phyloP scores from a whole-genome alignment of 2,797 vertebrate species.

The Gastrophryne carolinensis region DNA sequence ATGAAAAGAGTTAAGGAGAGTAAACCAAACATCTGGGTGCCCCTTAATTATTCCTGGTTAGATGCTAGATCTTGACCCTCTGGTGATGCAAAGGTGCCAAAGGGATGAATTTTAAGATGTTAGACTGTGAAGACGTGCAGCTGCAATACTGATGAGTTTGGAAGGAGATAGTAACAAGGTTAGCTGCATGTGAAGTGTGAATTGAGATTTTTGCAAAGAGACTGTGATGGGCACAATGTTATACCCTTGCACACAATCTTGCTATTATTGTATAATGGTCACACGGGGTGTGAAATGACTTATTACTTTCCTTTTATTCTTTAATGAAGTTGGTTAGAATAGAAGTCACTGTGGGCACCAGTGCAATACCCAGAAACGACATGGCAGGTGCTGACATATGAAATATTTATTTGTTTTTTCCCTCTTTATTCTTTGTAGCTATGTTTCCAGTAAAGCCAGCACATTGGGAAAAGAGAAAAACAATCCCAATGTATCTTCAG shows the following conservation, averaged over 20 bases:
- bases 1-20: conserved; percentile 63
- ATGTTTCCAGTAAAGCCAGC: conserved; percentile 32
- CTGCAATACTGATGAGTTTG: conserved; percentile 79
- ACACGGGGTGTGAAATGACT: conserved; percentile 82
- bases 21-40: conserved; percentile 80
- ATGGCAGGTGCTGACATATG: conserved; percentile 68
- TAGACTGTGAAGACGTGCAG: conserved; percentile 81
- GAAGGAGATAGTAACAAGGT: conserved; percentile 83
- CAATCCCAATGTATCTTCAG: conserved; percentile 21
- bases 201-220: conserved; percentile 88
- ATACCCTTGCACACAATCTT: conserved; percentile 80
- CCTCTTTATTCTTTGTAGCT: conserved; percentile 1
- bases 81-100: conserved; percentile 81
- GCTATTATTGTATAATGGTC: conserved; percentile 78
- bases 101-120: conserved; percentile 87
- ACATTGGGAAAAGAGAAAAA: conserved; percentile 22
- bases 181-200: conserved; percentile 87
- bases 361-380: conserved; percentile 60
- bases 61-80: conserved; percentile 79
- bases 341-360: conserved; percentile 64
- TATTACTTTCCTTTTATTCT: conserved; percentile 82
- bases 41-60: conserved; percentile 80
- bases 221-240: conserved; percentile 80
- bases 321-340: conserved; percentile 78
- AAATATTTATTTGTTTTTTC: conserved; percentile 74